Base-by-base conservation (phyloP, 2,888 invertebrate species). In the Sinodicranocentrus sp. region DNA sequence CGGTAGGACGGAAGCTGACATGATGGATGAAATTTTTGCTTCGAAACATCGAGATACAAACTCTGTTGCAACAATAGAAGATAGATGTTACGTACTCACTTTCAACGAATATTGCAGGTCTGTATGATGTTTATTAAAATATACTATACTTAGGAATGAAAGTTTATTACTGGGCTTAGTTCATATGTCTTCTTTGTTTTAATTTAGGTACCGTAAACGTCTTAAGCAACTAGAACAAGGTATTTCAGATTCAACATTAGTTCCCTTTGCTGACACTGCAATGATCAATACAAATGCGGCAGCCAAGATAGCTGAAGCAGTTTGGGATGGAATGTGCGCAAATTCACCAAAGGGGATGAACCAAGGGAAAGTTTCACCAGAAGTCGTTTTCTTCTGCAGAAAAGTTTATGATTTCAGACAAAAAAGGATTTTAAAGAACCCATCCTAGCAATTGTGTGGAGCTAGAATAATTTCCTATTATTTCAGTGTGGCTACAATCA, bases 71-170 rank as follows among this genome's bases (percentile, higher is more conserved):
- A 98, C 98, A 91, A 98, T 98, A 90, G 98, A 98, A 91, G 98
- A 98, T 92, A 97, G 97, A 91, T 98, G 98, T 92, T 98, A 96
- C 91, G 98, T 98, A 85, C 94, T 98, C 89, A 98, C 97, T 48
- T 97, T 95, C 91, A 96, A 97, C 91, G 98, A 98, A 92, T 98
- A 97, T 90, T 98, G 97, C 94, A 94, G 98, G 98, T 98, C 89
- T 90, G 57, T 84, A 26, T 52, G 5, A 28, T 26, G 26, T 54
- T n/a, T 48, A 2, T 26, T n/a, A n/a, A 65, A 2, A 65, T 33
- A 6, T 65, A 39, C 28, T 33, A 28, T 67, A 17, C 44, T 65
- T 25, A 13, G 10, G n/a, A 25, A 8, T 44, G 8, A 25, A 43
- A 8, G 33, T 21, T n/a, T 21, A 43, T 15, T 67, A 33, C 2